Conservation (phyloP, 2,113 vertebrate species). For the Danionella cerebrum region DNA sequence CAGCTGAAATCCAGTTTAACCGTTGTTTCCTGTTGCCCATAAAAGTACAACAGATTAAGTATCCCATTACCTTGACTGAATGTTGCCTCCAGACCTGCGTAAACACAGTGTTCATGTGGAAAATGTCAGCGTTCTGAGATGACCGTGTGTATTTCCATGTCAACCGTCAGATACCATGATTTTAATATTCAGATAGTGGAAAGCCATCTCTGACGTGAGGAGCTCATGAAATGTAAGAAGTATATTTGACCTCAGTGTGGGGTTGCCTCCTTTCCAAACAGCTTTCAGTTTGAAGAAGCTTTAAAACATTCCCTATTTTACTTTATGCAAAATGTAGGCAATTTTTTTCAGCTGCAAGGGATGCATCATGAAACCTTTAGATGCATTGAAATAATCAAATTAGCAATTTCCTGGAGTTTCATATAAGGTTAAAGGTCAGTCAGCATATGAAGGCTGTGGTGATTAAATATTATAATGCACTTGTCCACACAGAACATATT, state of each 20-base stretch:
- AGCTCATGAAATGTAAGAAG: not conserved
- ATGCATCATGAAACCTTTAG: not conserved
- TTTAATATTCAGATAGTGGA: slow-evolving; percentile 10
- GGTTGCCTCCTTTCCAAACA: not conserved
- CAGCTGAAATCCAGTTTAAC: no score
- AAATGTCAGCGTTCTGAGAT: not conserved
- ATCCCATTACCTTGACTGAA: no score
- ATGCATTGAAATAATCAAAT: not conserved
- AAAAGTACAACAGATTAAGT: no score
- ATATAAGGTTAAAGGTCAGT: not conserved
- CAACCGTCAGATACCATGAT: not conserved
- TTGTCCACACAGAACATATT: slow-evolving; percentile 4
- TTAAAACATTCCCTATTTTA: not conserved
- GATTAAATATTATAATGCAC: not conserved
- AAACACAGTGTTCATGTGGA: not conserved
- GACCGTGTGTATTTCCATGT: slow-evolving; percentile 17
- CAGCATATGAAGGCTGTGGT: not conserved
- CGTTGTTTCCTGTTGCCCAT: no score
- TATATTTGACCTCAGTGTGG: not conserved
- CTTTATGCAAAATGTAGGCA: no score
- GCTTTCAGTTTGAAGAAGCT: not conserved
- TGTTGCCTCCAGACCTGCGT: not conserved
- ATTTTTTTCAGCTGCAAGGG: not conserved
- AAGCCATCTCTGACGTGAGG: not conserved
- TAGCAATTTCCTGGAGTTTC: not conserved